phyloP scores from a whole-genome alignment of 1,140 invertebrate species.

The Megalonaias nervosa region DNA sequence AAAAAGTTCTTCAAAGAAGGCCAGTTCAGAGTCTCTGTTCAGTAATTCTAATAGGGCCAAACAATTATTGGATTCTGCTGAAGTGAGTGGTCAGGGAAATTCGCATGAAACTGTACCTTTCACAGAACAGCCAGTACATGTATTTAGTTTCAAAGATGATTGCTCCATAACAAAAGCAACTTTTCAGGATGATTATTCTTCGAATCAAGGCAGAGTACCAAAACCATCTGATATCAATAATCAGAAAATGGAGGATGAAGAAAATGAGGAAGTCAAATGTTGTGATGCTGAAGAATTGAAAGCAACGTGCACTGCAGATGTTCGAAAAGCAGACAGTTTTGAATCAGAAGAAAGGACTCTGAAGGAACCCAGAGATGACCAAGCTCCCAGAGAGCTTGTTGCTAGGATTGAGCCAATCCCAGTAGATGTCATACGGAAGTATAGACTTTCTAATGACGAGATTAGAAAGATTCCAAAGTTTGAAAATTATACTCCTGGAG shows the following conservation, averaged over 20 bases:
- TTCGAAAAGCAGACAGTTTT: no score
- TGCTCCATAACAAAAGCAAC: no score
- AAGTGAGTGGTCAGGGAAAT: not conserved
- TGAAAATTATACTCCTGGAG: constrained; percentile 72
- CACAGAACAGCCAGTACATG: not conserved
- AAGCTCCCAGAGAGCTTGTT: not conserved
- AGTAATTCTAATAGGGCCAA: no score
- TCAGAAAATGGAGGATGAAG: no score
- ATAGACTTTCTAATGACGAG: constrained; percentile 70
- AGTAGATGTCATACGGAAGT: constrained; percentile 46
- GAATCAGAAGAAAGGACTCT: not conserved
- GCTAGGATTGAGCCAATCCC: constrained; percentile 39
- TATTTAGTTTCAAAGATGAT: not conserved
- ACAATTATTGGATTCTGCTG: no score
- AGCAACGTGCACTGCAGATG: no score
- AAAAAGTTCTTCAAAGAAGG: not conserved
- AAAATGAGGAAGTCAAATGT: no score
- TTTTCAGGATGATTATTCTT: no score
- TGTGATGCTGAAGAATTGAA: no score
- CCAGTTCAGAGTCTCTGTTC: no score
- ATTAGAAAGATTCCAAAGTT: constrained; percentile 73
- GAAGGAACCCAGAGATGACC: not conserved
- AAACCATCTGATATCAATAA: no score
- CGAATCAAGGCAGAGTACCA: no score
- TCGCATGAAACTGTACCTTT: not conserved